Evolutionary conservation across 2,888 invertebrate species (phyloP).

Genomic region (Euclidia mi): DNA sequence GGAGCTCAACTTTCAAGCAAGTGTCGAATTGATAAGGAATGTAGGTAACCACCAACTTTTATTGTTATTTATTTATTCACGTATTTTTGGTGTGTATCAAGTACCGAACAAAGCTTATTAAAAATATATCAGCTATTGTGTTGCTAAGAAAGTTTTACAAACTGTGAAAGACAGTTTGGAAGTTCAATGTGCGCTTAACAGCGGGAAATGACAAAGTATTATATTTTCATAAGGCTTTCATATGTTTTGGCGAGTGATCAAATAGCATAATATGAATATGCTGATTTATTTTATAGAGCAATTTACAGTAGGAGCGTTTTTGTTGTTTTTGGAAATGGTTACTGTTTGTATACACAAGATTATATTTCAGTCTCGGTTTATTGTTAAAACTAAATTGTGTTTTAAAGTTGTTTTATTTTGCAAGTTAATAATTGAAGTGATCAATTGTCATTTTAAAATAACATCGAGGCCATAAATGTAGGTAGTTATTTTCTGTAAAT

Average conservation of each 20-base stretch:
- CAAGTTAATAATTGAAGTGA: too few species aligned
- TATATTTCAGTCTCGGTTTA: too few species aligned
- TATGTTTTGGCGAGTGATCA: slow-evolving; percentile 10
- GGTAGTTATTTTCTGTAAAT: too few species aligned
- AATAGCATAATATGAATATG: slow-evolving; percentile 1
- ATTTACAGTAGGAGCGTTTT: neutral
- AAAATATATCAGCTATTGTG: slow-evolving; percentile 47
- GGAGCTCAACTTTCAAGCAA: slow-evolving; percentile 40
- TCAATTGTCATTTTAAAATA: too few species aligned
- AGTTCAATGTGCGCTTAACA: slow-evolving; percentile 35
- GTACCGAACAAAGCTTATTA: slow-evolving; percentile 38
- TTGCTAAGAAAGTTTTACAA: slow-evolving; percentile 37
- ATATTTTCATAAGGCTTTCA: too few species aligned
- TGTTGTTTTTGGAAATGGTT: too few species aligned
- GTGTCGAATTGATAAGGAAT: slow-evolving; percentile 49
- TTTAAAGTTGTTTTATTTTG: too few species aligned
- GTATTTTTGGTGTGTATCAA: slow-evolving; percentile 37
- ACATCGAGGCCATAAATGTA: too few species aligned
- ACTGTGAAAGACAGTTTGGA: slow-evolving; percentile 31
- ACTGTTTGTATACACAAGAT: too few species aligned
- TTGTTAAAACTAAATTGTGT: too few species aligned
- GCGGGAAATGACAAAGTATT: slow-evolving; percentile 10
- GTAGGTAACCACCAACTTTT: slow-evolving; percentile 38
- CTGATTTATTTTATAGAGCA: neutral
- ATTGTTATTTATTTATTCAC: slow-evolving; percentile 49